Percentiles rank a stretch among this genome's conserved stretches.
phyloP scores from a whole-genome alignment of 2,113 vertebrate genomes.

The Bettongia penicillata region DNA sequence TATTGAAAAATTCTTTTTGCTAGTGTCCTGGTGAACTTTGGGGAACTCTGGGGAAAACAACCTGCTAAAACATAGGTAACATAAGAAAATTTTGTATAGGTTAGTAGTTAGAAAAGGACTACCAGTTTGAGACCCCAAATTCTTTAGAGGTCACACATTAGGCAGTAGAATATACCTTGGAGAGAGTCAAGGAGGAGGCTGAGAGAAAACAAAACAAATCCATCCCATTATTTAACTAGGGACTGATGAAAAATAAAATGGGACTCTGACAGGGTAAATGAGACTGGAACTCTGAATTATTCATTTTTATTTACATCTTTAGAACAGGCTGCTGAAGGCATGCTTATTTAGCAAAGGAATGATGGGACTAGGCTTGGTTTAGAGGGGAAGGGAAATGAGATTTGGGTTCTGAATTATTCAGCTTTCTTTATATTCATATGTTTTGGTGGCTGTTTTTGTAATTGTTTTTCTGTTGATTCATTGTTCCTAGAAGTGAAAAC shows the following conservation, averaged over 20 bases:
- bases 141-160: not conserved
- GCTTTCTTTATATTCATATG: conserved; percentile 37
- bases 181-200: not conserved
- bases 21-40: not conserved
- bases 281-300: conserved; percentile 29
- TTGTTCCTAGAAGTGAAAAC: conserved; percentile 10
- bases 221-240: conserved; percentile 6
- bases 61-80: not conserved
- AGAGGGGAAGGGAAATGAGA: conserved; percentile 35
- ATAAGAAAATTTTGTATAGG: not conserved
- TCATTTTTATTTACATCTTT: conserved; percentile 33
- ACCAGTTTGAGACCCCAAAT: not conserved
- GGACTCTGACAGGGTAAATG: not conserved
- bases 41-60: not conserved
- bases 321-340: not conserved
- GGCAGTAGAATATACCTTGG: not conserved
- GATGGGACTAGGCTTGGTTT: not conserved
- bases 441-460: conserved; percentile 33
- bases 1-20: not conserved
- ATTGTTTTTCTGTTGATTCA: conserved; percentile 37
- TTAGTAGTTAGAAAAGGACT: not conserved
- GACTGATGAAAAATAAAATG: conserved; percentile 10
- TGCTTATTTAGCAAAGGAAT: conserved; percentile 36
- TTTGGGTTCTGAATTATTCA: conserved; percentile 42
- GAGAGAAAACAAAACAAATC: not conserved